These are phyloP conservation scores for Corticium candelabrum DNA, from an alignment of 37 sponge, comb jelly and placozoan genomes.

Conservation along the genomic window DNA sequence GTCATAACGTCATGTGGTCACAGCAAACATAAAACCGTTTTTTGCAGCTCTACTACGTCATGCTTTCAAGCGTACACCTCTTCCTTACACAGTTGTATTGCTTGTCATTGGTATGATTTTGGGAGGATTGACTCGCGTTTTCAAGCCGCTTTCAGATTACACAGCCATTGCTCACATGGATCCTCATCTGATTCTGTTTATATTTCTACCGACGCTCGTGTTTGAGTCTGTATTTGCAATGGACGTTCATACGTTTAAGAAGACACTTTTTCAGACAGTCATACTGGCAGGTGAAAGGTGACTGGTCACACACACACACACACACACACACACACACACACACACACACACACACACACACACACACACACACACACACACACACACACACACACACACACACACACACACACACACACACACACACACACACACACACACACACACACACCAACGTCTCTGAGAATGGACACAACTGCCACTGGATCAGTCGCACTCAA, in stretches of 20 bases:
- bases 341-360: too few species aligned
- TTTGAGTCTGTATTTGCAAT: conserved; percentile 90
- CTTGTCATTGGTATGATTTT: conserved; percentile 56
- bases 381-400: too few species aligned
- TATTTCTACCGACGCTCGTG: conserved; percentile 82
- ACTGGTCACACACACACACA: too few species aligned
- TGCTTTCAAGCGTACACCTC: conserved; percentile 45
- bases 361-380: too few species aligned
- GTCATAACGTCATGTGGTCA: too few species aligned
- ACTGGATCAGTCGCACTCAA: too few species aligned
- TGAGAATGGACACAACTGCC: too few species aligned
- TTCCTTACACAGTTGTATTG: conserved; percentile 86
- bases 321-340: too few species aligned
- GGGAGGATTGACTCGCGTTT: conserved; percentile 23
- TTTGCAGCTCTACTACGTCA: conserved; percentile 55
- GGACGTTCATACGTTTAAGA: conserved; percentile 90
- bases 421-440: too few species aligned
- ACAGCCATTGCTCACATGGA: conserved; percentile 56
- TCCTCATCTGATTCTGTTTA: conserved; percentile 70
- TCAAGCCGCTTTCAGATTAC: conserved; percentile 30
- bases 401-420: too few species aligned
- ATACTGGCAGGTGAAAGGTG: too few species aligned
- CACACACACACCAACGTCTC: too few species aligned
- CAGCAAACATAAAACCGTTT: neutral
- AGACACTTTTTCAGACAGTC: conserved; percentile 65